Percentiles rank a stretch among this genome's conserved stretches.
These are phyloP conservation scores for Thereuonema tuberculata DNA, from an alignment of 1,140 invertebrate genomes.

Conservation along the genomic window DNA sequence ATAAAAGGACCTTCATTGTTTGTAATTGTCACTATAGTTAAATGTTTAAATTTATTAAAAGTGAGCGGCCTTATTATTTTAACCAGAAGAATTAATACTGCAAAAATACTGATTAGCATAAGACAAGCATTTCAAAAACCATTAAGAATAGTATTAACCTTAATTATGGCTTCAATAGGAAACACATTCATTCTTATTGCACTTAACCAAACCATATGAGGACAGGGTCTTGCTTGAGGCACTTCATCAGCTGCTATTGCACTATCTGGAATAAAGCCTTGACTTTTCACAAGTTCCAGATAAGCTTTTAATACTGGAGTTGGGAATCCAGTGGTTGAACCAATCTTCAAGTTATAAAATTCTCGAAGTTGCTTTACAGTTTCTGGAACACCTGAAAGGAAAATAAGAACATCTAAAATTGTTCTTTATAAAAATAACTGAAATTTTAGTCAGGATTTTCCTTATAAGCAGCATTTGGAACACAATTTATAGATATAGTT, in stretches of 20 bases:
- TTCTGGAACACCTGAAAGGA: conserved; percentile 19
- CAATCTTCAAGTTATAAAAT: conserved; percentile 14
- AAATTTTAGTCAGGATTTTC: too few species aligned
- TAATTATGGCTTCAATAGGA: conserved; percentile 31
- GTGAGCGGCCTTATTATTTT: too few species aligned
- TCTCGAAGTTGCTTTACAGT: conserved; percentile 17
- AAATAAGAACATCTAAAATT: too few species aligned
- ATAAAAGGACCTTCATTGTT: too few species aligned
- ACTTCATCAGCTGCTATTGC: conserved; percentile 33
- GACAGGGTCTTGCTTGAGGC: conserved; percentile 31
- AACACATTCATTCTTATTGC: conserved; percentile 30
- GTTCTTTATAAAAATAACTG: too few species aligned
- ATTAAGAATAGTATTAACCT: conserved; percentile 18
- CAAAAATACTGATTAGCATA: too few species aligned
- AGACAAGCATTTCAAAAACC: too few species aligned
- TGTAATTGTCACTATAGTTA: too few species aligned
- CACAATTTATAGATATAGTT: too few species aligned
- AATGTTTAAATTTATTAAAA: too few species aligned
- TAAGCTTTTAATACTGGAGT: conserved; percentile 13
- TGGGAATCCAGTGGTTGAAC: conserved; percentile 17
- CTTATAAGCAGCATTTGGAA: too few species aligned
- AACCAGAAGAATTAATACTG: too few species aligned
- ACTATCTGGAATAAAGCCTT: conserved; percentile 30
- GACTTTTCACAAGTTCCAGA: conserved; percentile 10
- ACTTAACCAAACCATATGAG: conserved; percentile 34